Conservation (phyloP, 2,888 invertebrate genomes). For the Phania funesta region DNA sequence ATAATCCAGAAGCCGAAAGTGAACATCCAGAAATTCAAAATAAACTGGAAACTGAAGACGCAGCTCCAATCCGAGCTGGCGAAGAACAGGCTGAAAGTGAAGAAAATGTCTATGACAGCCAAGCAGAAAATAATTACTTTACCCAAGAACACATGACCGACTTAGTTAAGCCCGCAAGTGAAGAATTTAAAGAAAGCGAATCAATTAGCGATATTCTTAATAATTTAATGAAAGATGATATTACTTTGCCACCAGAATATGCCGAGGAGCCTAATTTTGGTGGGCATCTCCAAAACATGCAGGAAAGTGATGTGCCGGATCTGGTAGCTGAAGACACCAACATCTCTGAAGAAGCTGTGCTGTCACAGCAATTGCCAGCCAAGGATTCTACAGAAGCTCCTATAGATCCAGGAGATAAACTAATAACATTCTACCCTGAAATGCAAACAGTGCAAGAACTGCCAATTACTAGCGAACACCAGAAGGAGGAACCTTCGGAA, state of each 20-base stretch:
- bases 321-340: constrained; percentile 66
- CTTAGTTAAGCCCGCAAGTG: neutral
- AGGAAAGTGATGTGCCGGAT: constrained; percentile 56
- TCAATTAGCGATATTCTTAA: constrained; percentile 77
- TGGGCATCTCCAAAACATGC: constrained; percentile 38
- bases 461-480: constrained; percentile 22
- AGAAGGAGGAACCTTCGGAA: constrained; percentile 5
- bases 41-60: neutral
- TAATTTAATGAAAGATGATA: constrained; percentile 75
- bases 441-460: constrained; percentile 52
- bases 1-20: neutral
- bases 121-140: constrained; percentile 6
- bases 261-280: constrained; percentile 59
- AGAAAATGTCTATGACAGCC: neutral
- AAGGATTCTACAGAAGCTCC: constrained; percentile 55
- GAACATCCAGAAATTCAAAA: constrained; percentile 11
- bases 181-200: constrained; percentile 74
- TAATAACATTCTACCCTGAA: constrained; percentile 73
- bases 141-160: neutral
- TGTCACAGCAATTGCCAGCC: constrained; percentile 53
- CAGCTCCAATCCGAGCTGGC: neutral
- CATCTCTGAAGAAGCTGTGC: constrained; percentile 64
- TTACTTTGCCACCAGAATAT: constrained; percentile 71
- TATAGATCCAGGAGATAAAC: constrained; percentile 53
- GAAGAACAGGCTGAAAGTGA: constrained; percentile 69